Evolutionary conservation across 1,140 invertebrate genomes (phyloP).

Genomic region (Zaprionus camerounensis): DNA sequence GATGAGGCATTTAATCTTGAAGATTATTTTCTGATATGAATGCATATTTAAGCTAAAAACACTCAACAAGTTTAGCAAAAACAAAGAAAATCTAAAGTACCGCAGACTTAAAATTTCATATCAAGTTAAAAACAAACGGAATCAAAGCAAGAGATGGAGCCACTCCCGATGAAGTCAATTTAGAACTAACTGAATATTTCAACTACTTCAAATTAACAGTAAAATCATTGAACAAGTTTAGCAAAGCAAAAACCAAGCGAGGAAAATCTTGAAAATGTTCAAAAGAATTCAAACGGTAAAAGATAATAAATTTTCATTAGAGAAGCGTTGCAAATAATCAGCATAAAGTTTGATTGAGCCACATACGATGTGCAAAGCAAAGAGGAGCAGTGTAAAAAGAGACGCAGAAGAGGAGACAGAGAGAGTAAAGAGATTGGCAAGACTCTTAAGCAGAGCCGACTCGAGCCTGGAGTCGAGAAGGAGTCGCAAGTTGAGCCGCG

Average conservation of each 20-base stretch:
- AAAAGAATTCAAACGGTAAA: conserved; percentile 6
- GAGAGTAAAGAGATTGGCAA: background rate
- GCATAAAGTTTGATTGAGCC: conserved; percentile 67
- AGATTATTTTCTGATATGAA: no score
- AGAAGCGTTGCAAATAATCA: conserved; percentile 46
- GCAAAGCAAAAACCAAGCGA: background rate
- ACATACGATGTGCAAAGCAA: background rate
- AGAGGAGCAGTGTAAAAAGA: conserved; percentile 6
- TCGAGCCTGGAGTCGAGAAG: no score
- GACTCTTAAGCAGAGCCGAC: background rate
- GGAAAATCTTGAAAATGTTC: conserved; percentile 8
- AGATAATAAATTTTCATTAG: conserved; percentile 33
- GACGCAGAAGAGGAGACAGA: background rate
- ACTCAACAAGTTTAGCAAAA: background rate
- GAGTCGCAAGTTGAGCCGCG: conserved; percentile 55
- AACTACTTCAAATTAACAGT: background rate
- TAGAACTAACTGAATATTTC: background rate
- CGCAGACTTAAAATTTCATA: no score
- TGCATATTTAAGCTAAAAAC: no score
- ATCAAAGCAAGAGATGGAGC: no score
- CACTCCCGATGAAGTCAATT: background rate
- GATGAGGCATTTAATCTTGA: no score
- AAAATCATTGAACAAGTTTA: background rate
- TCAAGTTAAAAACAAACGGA: no score
- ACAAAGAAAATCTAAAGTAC: background rate